Evolutionary conservation across 2,113 vertebrate genomes (phyloP).

Genomic region (Lates calcarifer): DNA sequence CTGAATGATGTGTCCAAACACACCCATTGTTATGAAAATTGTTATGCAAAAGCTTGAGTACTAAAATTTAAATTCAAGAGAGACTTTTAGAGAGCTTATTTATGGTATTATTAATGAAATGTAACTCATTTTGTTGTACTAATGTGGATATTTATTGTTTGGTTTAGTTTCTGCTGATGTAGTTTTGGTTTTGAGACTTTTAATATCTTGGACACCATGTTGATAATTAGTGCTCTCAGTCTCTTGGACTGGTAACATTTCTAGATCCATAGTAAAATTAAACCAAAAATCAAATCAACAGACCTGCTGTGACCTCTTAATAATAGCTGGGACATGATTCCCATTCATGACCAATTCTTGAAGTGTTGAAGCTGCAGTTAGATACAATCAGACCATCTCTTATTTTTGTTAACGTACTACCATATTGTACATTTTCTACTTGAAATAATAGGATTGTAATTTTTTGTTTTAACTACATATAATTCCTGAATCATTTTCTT

Average conservation of each 20-base stretch:
- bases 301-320: too few species aligned
- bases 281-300: not conserved
- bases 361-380: too few species aligned
- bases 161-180: not conserved
- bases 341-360: too few species aligned
- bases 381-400: too few species aligned
- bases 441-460: too few species aligned
- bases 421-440: too few species aligned
- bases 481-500: not conserved
- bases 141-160: not conserved
- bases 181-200: not conserved
- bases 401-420: too few species aligned
- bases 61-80: not conserved
- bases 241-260: not conserved
- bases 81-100: not conserved
- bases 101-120: not conserved
- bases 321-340: too few species aligned
- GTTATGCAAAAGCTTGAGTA: not conserved
- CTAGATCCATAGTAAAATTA: not conserved
- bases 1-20: constrained; percentile 18
- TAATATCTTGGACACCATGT: not conserved
- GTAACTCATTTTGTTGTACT: not conserved
- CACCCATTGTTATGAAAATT: not conserved
- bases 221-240: not conserved
- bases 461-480: too few species aligned